A percentile compares a stretch with the other conserved stretches of the same genome.
Conservation (phyloP, 2,797 vertebrate species). For the Ciconia nigra region DNA sequence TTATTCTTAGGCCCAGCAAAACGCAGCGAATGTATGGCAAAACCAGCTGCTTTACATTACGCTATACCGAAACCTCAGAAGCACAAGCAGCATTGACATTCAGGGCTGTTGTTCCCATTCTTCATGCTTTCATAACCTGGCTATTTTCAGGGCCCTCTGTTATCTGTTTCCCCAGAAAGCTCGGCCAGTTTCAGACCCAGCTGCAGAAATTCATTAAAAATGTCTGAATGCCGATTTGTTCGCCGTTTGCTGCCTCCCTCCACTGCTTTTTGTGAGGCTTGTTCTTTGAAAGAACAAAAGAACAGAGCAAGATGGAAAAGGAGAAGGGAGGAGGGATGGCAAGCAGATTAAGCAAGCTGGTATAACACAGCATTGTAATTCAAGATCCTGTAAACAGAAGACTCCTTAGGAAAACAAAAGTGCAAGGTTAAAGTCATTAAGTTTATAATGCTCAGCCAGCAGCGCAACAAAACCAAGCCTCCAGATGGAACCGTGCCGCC, state of each 20-base stretch:
- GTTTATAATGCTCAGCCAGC: neutral
- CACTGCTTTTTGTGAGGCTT: neutral
- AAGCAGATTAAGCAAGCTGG: neutral
- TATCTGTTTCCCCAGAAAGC: constrained; percentile 22
- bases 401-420: neutral
- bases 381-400: neutral
- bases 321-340: neutral
- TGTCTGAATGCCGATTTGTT: neutral
- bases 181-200: constrained; percentile 10
- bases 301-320: neutral
- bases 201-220: constrained; percentile 53
- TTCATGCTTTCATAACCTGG: constrained; percentile 34
- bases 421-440: neutral
- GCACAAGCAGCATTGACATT: neutral
- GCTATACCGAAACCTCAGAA: neutral
- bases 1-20: constrained; percentile 7
- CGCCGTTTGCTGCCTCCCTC: neutral
- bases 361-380: neutral
- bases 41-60: neutral
- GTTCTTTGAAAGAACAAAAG: constrained; percentile 46
- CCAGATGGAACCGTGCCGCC: neutral
- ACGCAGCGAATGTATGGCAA: neutral
- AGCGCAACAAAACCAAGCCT: neutral
- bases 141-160: constrained; percentile 19
- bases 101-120: neutral